Base-by-base conservation (phyloP, 2,797 vertebrate species). In the Loris lydekkerianus region DNA sequence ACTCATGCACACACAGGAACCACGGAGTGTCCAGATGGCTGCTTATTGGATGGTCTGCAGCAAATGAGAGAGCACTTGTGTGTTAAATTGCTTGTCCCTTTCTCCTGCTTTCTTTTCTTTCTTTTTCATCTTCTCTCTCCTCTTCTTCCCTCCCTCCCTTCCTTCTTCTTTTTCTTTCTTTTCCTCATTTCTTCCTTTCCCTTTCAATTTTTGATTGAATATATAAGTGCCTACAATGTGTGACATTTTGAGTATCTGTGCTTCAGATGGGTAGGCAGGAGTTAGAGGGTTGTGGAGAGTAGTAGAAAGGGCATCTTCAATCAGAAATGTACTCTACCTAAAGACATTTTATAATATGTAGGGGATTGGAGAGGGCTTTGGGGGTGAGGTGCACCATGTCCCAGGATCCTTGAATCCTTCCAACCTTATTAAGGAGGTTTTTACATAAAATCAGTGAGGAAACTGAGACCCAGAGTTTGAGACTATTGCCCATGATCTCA, bases 301-400 rank as follows among this genome's bases (percentile, higher is more conserved):
- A 80, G 46, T 23, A 86, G 70, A 83, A 86, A 76, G 10, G 8
- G 14, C 40, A 61, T 49, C 61, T 77, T 80, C 73, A 95, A 82
- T 95, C 49, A 80, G 82, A 95, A 87, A 72, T 86, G 14, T 0
- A 31, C n/a, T 92, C 70, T 85, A n/a, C 73, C 61, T 37, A 76
- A 90, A 88, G 67, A 72, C 23, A 63, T 84, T 93, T 56, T 83
- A 65, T 2, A 69, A 69, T 78, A n/a, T 73, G 34, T 21, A 73
- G 20, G 69, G 63, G 5, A 21, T 23, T 90, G n/a, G 58, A 92
- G 65, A 63, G 25, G 20, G 37, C 18, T 58, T 23, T 18, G 31
- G 23, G 23, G 13, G 8, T 72, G 1, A 15, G n/a, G 11, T 23
- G 21, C 18, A 56, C 20, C 13, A 29, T 61, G 67, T 58, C 67